Base-by-base conservation (phyloP, 2,113 vertebrate species). In the Erythrocercus mccallii region DNA sequence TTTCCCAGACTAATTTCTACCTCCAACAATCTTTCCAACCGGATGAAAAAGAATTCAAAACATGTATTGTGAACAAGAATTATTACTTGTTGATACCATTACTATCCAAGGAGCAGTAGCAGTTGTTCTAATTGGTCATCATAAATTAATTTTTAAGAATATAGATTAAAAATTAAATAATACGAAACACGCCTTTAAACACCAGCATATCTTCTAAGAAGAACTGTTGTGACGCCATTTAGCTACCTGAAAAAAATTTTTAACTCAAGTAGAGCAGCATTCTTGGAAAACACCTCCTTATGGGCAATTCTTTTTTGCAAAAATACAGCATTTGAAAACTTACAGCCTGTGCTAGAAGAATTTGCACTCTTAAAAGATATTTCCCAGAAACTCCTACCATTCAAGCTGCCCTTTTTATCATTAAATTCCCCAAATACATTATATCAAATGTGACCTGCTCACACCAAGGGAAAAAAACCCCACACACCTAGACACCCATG, bases 401-500 rank as follows among this genome's bases (percentile, higher is more conserved):
- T 85, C 18, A 56, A 82, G 25, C 4, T 51, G 3, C 5, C 2
- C 2, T 38, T 18, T 60, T 82, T 35, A 35, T 21, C 30, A 35
- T 44, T 23, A 71, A 35, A 14, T 24, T 11, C 33, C 18, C 20
- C 5, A 6, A 57, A 42, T 4, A 30, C 0, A 10, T 7, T 7
- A 4, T 4, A 33, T 74, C 23, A 50, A 15, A 54, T 0, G 0
- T 12, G 16, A 71, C 18, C 9, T 61, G 20, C 6, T 30, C 25
- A 60, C 6, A 20, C 2, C 2, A n/a, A 18, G 4, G 25, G 8
- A 5, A 7, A 30, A 28, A 47, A 47, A 33, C 15, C 44, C 15
- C 44, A 56, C 4, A 35, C 27, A 10, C 5, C 17, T 20, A 33
- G 28, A 53, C 11, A 73, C 17, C 2, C 20, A 9, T 0, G 20